A percentile compares a stretch with the other conserved stretches of the same genome.
Evolutionary conservation across 2,888 invertebrate genomes (phyloP).

Genomic region (Oxystoma pomonae): DNA sequence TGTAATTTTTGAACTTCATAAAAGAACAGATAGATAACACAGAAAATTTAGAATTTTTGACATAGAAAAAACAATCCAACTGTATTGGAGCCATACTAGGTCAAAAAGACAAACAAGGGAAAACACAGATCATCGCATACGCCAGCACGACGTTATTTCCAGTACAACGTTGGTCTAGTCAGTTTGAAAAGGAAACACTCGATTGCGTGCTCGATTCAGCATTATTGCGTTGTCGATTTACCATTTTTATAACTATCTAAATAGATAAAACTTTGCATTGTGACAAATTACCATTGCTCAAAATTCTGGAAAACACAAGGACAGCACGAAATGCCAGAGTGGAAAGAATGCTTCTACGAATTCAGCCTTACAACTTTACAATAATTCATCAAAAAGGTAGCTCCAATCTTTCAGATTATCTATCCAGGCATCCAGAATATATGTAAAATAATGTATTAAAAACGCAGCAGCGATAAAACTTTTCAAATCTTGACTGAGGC

Average conservation of each 20-base stretch:
- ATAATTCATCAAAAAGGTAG: constrained; percentile 18
- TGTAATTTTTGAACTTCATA: not conserved
- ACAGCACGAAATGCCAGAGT: constrained; percentile 16
- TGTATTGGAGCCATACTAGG: constrained; percentile 18
- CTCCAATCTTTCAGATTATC: constrained; percentile 23
- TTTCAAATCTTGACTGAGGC: not conserved
- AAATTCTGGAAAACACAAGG: constrained; percentile 13
- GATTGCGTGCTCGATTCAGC: no score
- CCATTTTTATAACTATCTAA: constrained; percentile 21
- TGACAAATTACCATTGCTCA: constrained; percentile 12
- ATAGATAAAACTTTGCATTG: constrained; percentile 10
- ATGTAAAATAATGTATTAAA: constrained; percentile 13
- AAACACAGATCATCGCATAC: constrained; percentile 14
- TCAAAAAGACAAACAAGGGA: constrained; percentile 6
- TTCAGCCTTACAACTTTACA: constrained; percentile 19
- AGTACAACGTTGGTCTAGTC: constrained; percentile 15
- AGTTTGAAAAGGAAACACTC: constrained; percentile 21
- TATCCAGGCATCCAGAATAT: constrained; percentile 20
- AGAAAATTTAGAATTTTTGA: constrained; percentile 15
- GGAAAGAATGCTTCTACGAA: constrained; percentile 14
- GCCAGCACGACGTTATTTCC: constrained; percentile 15
- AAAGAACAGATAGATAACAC: constrained; percentile 13
- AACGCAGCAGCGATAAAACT: constrained; percentile 10
- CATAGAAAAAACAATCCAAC: constrained; percentile 11
- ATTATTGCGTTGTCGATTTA: constrained; percentile 20